phyloP scores from a whole-genome alignment of 2,797 vertebrate species.

The Eleutherodactylus coqui region DNA sequence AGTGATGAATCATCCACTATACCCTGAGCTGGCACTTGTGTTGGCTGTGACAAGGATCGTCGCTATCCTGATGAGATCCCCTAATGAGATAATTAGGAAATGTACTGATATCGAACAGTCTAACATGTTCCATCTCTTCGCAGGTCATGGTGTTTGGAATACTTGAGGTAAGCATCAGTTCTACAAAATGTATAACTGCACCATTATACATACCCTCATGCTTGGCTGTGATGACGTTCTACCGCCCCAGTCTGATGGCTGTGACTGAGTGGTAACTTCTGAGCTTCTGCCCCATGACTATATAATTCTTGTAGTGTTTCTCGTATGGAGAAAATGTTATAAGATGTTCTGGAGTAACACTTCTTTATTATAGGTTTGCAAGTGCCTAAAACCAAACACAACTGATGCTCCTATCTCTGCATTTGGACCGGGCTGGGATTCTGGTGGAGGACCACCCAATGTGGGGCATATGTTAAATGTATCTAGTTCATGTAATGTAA shows the following conservation, averaged over 20 bases:
- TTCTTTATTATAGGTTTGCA: too few species aligned
- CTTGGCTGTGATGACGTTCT: slow-evolving; percentile 15
- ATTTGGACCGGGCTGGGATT: too few species aligned
- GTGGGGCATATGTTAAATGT: too few species aligned
- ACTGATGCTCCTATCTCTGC: too few species aligned
- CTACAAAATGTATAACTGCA: too few species aligned
- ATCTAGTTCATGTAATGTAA: too few species aligned
- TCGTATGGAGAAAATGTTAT: too few species aligned
- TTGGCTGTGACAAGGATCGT: slow-evolving; percentile 60
- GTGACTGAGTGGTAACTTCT: slow-evolving; percentile 51
- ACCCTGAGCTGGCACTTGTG: slow-evolving; percentile 58
- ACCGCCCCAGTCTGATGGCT: slow-evolving; percentile 55
- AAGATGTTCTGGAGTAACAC: too few species aligned
- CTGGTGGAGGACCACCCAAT: too few species aligned
- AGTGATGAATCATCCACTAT: slow-evolving; percentile 59
- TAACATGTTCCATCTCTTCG: neutral
- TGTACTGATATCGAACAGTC: neutral
- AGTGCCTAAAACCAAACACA: too few species aligned
- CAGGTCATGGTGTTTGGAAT: neutral
- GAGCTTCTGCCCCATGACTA: slow-evolving; percentile 25
- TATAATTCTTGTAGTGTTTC: neutral
- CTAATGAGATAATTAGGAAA: neutral
- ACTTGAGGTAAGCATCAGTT: neutral
- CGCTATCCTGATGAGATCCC: slow-evolving; percentile 59
- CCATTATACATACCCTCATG: neutral